phyloP scores from a whole-genome alignment of 2,888 invertebrate genomes.

The Neoitamus cyanurus region DNA sequence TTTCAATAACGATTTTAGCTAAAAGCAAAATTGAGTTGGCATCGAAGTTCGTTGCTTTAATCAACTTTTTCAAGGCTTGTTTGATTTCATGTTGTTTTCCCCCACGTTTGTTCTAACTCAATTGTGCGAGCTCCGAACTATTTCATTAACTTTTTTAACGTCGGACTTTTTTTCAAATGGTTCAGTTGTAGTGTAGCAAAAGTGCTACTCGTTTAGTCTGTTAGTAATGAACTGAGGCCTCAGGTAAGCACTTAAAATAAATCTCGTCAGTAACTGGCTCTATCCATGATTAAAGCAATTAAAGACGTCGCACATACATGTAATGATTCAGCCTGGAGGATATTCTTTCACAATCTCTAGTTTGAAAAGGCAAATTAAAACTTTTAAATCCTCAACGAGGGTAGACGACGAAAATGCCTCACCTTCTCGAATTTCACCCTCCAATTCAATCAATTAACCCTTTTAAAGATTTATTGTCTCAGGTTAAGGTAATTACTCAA shows the following conservation, averaged over 20 bases:
- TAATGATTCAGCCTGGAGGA: not conserved
- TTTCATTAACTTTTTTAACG: not conserved
- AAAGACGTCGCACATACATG: not conserved
- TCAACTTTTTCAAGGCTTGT: not conserved
- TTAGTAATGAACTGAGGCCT: not conserved
- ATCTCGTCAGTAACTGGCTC: not conserved
- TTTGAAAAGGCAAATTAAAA: not conserved
- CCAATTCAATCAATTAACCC: slow-evolving; percentile 43
- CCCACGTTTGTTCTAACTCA: not conserved
- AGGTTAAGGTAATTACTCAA: slow-evolving; percentile 46
- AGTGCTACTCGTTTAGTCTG: not conserved
- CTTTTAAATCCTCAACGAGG: not conserved
- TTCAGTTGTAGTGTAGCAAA: no score
- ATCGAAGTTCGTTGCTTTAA: not conserved
- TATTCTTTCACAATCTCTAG: not conserved
- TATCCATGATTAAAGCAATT: not conserved
- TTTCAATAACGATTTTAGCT: not conserved
- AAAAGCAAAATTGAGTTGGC: not conserved
- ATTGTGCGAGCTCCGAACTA: not conserved
- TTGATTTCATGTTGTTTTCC: not conserved
- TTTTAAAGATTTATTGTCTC: slow-evolving; percentile 42
- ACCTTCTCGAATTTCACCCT: slow-evolving; percentile 2
- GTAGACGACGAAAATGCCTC: not conserved
- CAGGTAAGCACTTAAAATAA: not conserved
- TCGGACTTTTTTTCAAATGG: no score